Base-by-base conservation (phyloP, 2,797 vertebrate genomes). In the Sebastes taczanowskii region DNA sequence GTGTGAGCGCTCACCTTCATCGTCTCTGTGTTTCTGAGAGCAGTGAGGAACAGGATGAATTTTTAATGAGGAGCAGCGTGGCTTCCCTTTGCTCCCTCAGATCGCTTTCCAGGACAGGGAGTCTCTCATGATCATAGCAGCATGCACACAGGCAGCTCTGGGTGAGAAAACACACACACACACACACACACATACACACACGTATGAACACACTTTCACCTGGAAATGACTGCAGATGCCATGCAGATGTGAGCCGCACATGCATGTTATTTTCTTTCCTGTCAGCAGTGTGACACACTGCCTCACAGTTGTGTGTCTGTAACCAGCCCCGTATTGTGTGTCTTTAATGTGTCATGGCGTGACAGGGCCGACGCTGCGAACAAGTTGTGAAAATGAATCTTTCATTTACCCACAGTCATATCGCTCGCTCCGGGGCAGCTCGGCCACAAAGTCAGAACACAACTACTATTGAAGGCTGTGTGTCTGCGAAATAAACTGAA, bases 41-140 rank as follows among this genome's bases (percentile, higher is more conserved):
- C 88, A 83, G 82, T 83, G 69, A 88, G 86, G 83, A 91, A 84
- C 82, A 82, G 86, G 86, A 93, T 94, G 84, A 88, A 94, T 94
- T 77, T 93, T 95, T 95, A 92, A 95, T 94, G 88, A 87, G 82
- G 64, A 94, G 88, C 93, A 90, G 87, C 85, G 75, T 89, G 92
- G 89, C 88, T 91, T 90, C 89, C 84, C 88, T 88, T 84, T 79
- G 82, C 90, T 91, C 78, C 67, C 89, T 94, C 91, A 92, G 91
- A 95, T 94, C 87, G 71, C 91, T 94, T 93, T 95, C 92, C 91
- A 93, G 89, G 93, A 94, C 93, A 88, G 84, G 80, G 88, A 91
- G 89, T 86, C 89, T 92, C 90, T 94, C 88, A 81, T 94, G 93
- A 94, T 94, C 91, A 84, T 77, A 91, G 87, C 89, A 89, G 89